Base-by-base conservation (phyloP, 2,113 vertebrate genomes). In the Grammomys dolichurus region DNA sequence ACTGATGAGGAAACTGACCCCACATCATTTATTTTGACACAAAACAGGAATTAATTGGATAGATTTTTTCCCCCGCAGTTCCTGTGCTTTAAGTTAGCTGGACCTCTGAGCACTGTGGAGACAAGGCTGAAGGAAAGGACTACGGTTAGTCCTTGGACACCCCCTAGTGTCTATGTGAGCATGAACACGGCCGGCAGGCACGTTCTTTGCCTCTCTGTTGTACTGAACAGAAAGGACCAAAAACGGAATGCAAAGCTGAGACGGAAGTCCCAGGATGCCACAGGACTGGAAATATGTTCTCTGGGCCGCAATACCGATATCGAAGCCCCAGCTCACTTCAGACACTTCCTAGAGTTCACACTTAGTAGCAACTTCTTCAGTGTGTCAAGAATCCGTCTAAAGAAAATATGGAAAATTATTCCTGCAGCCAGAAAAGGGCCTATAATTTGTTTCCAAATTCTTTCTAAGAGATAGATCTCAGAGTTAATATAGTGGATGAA, bases 141-240 rank as follows among this genome's bases (percentile, higher is more conserved):
- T 43, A 98, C 98, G 95, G 94, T 96, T 96, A 95, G 98, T 97
- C 95, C 97, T 98, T 97, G 98, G 95, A 97, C 97, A 96, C 98
- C 98, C 98, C 97, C 98, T 98, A 97, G 98, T 97, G 98, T 97
- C 97, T 97, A 36, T 87, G 87, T 85, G 90, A 95, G 96, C 77
- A 77, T 12, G 95, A 89, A 90, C 85, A 85, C 69, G 5, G 77
- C 88, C 86, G 12, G 5, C 96, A 97, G 94, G 78, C 92, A 92
- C n/a, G 72, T 81, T 54, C n/a, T 70, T 86, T 69, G 56, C 63
- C 78, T 94, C 65, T 58, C 81, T 91, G 95, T 11, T 54, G 5
- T 7, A 17, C 46, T 0, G 22, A 73, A 69, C 0, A 24, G 2
- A 76, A 40, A n/a, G 28, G 22, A 16, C 69, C 48, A 48, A 86